Base-by-base conservation (phyloP, 2,797 vertebrate species). In the Allobates femoralis region DNA sequence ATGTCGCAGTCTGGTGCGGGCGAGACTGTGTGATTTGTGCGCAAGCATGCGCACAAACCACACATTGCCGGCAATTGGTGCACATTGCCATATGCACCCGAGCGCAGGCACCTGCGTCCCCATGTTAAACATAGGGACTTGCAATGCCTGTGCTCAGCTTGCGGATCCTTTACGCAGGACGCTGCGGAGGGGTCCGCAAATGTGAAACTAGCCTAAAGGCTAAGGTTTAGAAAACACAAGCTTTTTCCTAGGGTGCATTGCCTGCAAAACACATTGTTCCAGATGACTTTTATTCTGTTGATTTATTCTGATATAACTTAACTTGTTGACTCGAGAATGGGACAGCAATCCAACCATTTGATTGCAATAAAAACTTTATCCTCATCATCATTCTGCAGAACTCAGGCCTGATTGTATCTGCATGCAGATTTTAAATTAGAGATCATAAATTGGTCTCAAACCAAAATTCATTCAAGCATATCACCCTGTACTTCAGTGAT, bases 401-500 rank as follows among this genome's bases (percentile, higher is more conserved):
- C 51, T 67, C 62, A 2, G 32, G 30, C 23, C 64, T 80, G 77
- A 85, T 85, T 85, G 78, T 69, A 46, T 28, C 34, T 34, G 56
- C 77, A 74, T 73, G 66, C 32, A 79, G 55, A 85, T 85, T 73
- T 71, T 34, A 62, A 21, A 79, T 69, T 46, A 55, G 51, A 16
- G 19, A 73, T 34, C 23, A 80, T 16, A 73, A 79, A 32, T 37
- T 73, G 77, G 84, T 73, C 67, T 80, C 51, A 62, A 46, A 80
- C 84, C 84, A 80, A 85, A 18, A 73, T 41, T 50, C 77, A 60
- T 80, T 85, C 77, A 62, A 85, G 75, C 62, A 10, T 85, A 62
- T 85, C 83, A 10, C 60, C 62, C 41, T 32, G 14, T 60, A 60
- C 69, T 73, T 32, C 77, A 50, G 84, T 80, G 50, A 85, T 85